phyloP scores from a whole-genome alignment of 1,140 invertebrate genomes.

The Drosophila triauraria region DNA sequence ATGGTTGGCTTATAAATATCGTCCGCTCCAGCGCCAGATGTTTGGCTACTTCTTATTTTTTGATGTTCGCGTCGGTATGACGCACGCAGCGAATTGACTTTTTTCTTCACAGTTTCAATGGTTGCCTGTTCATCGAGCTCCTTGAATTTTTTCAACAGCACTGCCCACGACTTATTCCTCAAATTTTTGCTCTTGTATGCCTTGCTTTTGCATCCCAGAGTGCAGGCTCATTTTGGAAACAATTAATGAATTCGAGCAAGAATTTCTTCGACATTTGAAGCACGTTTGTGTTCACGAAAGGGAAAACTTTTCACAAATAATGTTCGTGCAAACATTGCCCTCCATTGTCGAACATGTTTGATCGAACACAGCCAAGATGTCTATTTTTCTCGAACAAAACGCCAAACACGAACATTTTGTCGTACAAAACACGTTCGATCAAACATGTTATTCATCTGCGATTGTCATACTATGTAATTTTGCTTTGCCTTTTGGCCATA shows the following conservation, averaged over 20 bases:
- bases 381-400: background rate
- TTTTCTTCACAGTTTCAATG: conserved; percentile 25
- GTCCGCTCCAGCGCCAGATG: conserved; percentile 1
- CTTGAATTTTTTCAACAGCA: conserved; percentile 11
- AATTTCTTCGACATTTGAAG: conserved; percentile 15
- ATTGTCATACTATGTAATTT: too few relatives aligned
- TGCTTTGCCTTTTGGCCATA: too few relatives aligned
- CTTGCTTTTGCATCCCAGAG: conserved; percentile 11
- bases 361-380: background rate
- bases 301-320: conserved; percentile 5
- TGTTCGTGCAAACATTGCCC: conserved; percentile 5
- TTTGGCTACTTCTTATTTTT: conserved; percentile 14
- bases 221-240: conserved; percentile 2
- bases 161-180: conserved; percentile 13
- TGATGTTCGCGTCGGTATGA: conserved; percentile 2
- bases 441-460: too few relatives aligned
- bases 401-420: background rate
- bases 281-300: background rate
- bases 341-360: conserved; percentile 11
- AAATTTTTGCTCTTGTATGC: conserved; percentile 12
- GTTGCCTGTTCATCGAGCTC: conserved; percentile 18
- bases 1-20: conserved; percentile 9
- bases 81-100: conserved; percentile 21
- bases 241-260: conserved; percentile 11
- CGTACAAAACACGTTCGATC: too few relatives aligned